Percentiles rank a stretch among this genome's conserved stretches.
Conservation (phyloP, 2,113 vertebrate genomes). For the Myiagra hebetior region DNA sequence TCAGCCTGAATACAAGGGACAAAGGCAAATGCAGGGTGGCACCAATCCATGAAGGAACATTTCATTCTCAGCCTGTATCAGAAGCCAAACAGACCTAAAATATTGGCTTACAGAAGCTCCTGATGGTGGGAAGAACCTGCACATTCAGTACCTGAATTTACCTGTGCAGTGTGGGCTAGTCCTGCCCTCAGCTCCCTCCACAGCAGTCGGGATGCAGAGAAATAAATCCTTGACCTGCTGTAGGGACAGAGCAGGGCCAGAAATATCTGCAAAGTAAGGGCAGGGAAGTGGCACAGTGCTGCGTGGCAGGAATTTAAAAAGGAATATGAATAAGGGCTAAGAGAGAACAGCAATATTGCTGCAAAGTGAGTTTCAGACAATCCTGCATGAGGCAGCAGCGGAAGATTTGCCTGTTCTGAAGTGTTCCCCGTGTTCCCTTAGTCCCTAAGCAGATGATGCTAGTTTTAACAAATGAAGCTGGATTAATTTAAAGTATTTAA, state of each 20-base stretch:
- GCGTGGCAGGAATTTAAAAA: not conserved
- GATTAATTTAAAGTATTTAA: slow-evolving; percentile 68
- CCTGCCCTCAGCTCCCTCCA: not conserved
- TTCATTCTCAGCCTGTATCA: not conserved
- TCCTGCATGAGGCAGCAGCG: not conserved
- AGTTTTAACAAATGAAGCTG: slow-evolving; percentile 69
- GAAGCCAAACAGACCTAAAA: not conserved
- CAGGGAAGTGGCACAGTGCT: fast-evolving
- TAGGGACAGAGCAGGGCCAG: not conserved
- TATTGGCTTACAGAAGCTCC: not conserved
- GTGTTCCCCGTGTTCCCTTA: not conserved
- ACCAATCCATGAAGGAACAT: not conserved
- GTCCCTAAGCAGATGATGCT: slow-evolving; percentile 57
- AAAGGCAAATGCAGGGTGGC: not conserved
- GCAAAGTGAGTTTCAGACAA: not conserved
- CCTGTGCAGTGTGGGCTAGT: not conserved
- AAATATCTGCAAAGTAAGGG: not conserved
- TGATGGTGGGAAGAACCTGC: not conserved
- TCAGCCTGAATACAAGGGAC: not conserved
- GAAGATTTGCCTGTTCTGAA: not conserved
- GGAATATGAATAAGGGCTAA: not conserved
- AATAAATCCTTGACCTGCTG: not conserved
- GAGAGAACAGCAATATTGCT: fast-evolving
- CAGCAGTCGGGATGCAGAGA: not conserved
- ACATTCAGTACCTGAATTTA: not conserved